Evolutionary conservation across 2,888 invertebrate genomes (phyloP), one percentile per base, ranked within the genome.

Genomic region (Stegana nigrithorax): DNA sequence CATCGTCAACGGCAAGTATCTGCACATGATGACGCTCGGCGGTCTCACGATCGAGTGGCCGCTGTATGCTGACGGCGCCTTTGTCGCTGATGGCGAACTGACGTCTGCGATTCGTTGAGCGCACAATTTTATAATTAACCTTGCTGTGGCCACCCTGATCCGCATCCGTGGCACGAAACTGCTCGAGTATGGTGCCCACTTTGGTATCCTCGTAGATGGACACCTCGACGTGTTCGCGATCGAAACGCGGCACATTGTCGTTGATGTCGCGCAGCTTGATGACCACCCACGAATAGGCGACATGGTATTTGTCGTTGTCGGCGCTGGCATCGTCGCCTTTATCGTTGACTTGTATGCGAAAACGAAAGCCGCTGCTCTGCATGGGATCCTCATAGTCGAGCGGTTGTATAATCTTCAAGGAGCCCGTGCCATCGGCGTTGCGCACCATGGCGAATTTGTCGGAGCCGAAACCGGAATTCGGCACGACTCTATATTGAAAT

Each of bases 381-480:
- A 94, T 87, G 73, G 93, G 91, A 86, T 97, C 96, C 87, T 97
- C 97, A 86, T 93, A 97, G 87, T 97, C 97, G 74, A 97, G 88
- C 17, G 95, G 95, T 86, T 97, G 96, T 62, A 96, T 95, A 77
- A 96, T 96, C 88, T 96, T 96, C 75, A 96, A 87, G 4, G 96
- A 96, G 42, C 96, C 96, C 4, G 96, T 96, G 50, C 96, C 96
- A 84, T 96, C 96, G 84, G 93, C 95, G 87, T 96, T 96, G 69
- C 96, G 90, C 56, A 96, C 95, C 96, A 96, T 96, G 29, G 95
- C 95, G 86, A 96, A 96, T 84, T 96, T 96, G 85, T 96, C 96
- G 60, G 96, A 94, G 65, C 96, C 96, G 83, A 95, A 96, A 25
- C 95, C 95, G 83, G 94, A 95, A 83, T 93, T 95, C 84, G 95